Evolutionary conservation across 2,888 invertebrate species (phyloP), one percentile per base, ranked within the genome.

Genomic region (Euzophera pinguis): DNA sequence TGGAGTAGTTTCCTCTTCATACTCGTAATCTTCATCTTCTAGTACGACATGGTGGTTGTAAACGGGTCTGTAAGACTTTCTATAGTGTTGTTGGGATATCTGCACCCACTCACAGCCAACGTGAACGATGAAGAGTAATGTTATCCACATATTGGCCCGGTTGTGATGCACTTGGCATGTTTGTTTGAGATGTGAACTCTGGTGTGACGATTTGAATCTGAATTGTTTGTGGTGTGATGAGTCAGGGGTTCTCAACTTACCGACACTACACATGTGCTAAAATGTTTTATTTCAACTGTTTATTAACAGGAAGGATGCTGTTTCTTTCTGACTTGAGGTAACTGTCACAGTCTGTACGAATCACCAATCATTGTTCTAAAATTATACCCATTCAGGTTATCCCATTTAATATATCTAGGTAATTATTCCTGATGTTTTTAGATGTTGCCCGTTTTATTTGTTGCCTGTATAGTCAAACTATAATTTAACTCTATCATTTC

Each of bases 101-200:
- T 90, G 82, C 29, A 90, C 86, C 89, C 89, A 90, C 50, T 90
- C 89, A 35, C 75, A 59, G 14, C 61, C 14, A 12, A 63, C 72
- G 53, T 61, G 65, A 16, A 64, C 55, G 53, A 76, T 35, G 6
- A 79, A 50, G 7, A 80, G 59, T 14, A 84, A 54, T 32, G 73
- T 55, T n/a, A 78, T 51, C 16, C 71, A 58, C 66, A 76, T 68
- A 63, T 61, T 68, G 49, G 60, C 60, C 41, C 49, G 42, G 8
- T 39, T 12, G 60, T 50, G 52, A 29, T 53, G 22, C 53, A 55
- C 59, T 47, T 50, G 50, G 52, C 56, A 61, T 59, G 60, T 59
- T 58, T 49, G 56, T 49, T 52, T 52, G 42, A 47, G 53, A 54
- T 74, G 76, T 77, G 73, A 74, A 65, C 61, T 59, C 62, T 69